Evolutionary conservation across 30 jellyfish, hydroid and myxozoan species (phyloP).

Genomic region (Morbakka virulenta): DNA sequence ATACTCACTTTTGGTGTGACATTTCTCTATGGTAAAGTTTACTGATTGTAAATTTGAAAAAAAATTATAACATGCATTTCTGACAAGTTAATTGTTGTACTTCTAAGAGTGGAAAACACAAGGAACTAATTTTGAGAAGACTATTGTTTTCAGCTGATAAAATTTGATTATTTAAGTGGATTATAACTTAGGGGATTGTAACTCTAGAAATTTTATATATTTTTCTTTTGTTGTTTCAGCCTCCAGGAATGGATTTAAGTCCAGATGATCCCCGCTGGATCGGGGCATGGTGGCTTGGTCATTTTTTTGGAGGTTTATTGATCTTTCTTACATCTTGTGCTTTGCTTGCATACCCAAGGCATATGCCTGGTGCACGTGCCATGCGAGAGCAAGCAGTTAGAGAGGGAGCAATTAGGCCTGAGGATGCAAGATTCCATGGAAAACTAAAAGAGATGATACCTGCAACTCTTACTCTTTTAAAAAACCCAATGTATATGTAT

Average conservation of each 20-base stretch:
- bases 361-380: conserved; percentile 98
- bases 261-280: conserved; percentile 99
- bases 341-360: conserved; percentile 89
- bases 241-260: conserved; percentile 82
- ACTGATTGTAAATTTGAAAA: too few species aligned
- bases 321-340: conserved; percentile 91
- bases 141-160: too few species aligned
- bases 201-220: too few species aligned
- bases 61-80: too few species aligned
- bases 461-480: conserved; percentile 82
- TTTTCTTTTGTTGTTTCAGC: conserved; percentile 43
- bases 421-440: conserved; percentile 84
- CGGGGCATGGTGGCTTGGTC: conserved; percentile 99
- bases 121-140: too few species aligned
- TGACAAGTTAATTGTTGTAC: too few species aligned
- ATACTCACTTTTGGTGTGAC: too few species aligned
- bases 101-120: too few species aligned
- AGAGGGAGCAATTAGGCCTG: conserved; percentile 97
- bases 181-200: too few species aligned
- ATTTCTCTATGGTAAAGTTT: too few species aligned
- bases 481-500: conserved; percentile 81
- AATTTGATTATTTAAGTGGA: too few species aligned
- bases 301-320: conserved; percentile 88
- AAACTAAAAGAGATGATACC: conserved; percentile 86
- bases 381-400: conserved; percentile 76